Evolutionary conservation across 30 jellyfish, hydroid and myxozoan species (phyloP).

Genomic region (Turritopsis dohrnii): DNA sequence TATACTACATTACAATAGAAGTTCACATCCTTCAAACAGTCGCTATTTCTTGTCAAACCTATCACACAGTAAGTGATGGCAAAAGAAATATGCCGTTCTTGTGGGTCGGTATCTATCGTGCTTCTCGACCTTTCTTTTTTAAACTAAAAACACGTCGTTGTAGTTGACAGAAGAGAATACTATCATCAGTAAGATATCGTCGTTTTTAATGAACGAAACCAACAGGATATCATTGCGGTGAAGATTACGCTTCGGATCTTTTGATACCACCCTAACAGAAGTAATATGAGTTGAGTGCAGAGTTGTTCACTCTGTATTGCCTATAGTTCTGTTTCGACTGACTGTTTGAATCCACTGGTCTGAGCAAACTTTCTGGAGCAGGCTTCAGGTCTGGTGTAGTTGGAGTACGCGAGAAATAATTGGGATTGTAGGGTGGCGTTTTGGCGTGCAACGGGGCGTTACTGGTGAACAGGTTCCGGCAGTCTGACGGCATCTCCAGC

Average conservation of each 20-base stretch:
- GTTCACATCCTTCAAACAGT: background rate
- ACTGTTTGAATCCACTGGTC: background rate
- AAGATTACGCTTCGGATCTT: background rate
- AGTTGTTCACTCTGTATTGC: too few relatives aligned
- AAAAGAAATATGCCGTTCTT: background rate
- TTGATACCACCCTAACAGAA: background rate
- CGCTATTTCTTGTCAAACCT: background rate
- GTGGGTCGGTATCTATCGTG: background rate
- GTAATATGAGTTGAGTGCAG: too few relatives aligned
- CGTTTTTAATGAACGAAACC: background rate
- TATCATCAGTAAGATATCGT: background rate
- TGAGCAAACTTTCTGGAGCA: conserved; percentile 21
- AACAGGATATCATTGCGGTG: background rate
- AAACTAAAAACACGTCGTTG: too few relatives aligned
- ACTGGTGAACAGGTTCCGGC: conserved; percentile 74
- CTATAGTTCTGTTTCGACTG: too few relatives aligned
- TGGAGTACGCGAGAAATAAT: conserved; percentile 82
- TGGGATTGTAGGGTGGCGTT: conserved; percentile 95
- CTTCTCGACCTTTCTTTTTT: background rate
- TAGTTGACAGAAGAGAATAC: background rate
- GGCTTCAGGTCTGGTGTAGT: conserved; percentile 89
- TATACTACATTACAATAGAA: background rate
- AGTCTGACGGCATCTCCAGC: conserved; percentile 82
- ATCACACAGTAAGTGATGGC: background rate
- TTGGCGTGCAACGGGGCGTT: conserved; percentile 46